A percentile compares a stretch with the other conserved stretches of the same genome.
Evolutionary conservation across 2,888 invertebrate species (phyloP).

Genomic region (Agrochola litura): DNA sequence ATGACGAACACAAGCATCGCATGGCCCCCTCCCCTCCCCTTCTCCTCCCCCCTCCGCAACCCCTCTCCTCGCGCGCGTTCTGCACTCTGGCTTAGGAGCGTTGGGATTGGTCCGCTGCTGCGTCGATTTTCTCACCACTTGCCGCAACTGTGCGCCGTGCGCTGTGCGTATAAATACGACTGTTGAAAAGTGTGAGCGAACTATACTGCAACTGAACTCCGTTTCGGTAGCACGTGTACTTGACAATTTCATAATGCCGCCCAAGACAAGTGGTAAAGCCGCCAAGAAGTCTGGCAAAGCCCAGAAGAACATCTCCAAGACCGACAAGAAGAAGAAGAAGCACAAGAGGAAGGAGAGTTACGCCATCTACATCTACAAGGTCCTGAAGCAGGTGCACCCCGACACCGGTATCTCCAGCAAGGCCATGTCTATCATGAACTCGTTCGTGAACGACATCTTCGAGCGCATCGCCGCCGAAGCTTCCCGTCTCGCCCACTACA

Average conservation of each 20-base stretch:
- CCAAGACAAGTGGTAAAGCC: slow-evolving; percentile 81
- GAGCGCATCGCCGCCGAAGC: slow-evolving; percentile 92
- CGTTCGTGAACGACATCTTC: slow-evolving; percentile 93
- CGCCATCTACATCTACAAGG: slow-evolving; percentile 92
- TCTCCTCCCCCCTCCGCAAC: not conserved
- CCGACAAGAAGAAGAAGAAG: slow-evolving; percentile 90
- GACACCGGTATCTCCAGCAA: slow-evolving; percentile 89
- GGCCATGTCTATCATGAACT: slow-evolving; percentile 93
- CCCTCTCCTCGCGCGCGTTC: slow-evolving; percentile 8
- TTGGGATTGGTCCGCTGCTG: slow-evolving; percentile 18
- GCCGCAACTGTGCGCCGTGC: not conserved
- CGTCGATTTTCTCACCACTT: not conserved
- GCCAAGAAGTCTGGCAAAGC: slow-evolving; percentile 90
- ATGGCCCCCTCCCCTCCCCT: not conserved
- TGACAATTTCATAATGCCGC: slow-evolving; percentile 68
- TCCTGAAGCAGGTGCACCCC: slow-evolving; percentile 92
- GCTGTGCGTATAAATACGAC: not conserved
- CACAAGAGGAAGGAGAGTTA: slow-evolving; percentile 91
- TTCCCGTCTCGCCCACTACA: slow-evolving; percentile 92
- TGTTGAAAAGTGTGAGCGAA: fast-evolving
- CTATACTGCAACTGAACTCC: slow-evolving; percentile 23
- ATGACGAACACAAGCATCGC: not conserved
- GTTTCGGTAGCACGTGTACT: slow-evolving; percentile 17
- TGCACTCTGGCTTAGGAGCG: slow-evolving; percentile 2
- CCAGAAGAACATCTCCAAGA: slow-evolving; percentile 90